Base-by-base conservation (phyloP, 2,113 vertebrate species). In the Pao palembangensis region DNA sequence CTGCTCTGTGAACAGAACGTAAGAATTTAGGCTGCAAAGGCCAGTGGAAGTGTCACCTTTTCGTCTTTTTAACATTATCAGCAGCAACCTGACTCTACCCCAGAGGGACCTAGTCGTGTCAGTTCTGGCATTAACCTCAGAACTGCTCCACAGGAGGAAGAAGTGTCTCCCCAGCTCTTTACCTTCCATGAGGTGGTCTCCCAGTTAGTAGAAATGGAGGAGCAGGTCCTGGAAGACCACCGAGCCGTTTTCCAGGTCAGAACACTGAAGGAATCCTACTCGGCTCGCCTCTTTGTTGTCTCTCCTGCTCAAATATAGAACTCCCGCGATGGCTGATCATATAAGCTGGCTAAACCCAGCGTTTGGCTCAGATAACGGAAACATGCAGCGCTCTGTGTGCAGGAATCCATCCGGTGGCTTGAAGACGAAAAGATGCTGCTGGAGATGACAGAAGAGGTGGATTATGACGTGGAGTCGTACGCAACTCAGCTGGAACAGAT, bases 1-100 rank as follows among this genome's bases (percentile, higher is more conserved):
- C 90, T 99, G 75, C 94, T 99, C 72, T 99, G 97, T 91, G 96
- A 99, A 88, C 97, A 97, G 90, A 99, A 99, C 5, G 97, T 98
- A 85, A 94, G 94, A 8, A 19, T 19, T 19, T 19, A 11, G 10
- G n/a, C 8, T 6, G 19, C 2, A 8, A 8, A 10, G n/a, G 16
- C 6, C 15, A 0, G 17, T 15, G 1, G 1, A 44, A 17, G 12
- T 5, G 15, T 6, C 43, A 17, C 16, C 16, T 1, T 44, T 17
- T 44, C 5, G 6, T 17, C 16, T 16, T 44, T 38, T 11, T 11
- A 12, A 5, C 43, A 17, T 44, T 12, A 44, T 16, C 43, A 38
- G 34, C 34, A 10, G 1, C 34, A 38, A 3, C 11, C 5, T 3
- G 1, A 2, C 8, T 31, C 28, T 3, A 31, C 1, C 28, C 28